Percentiles rank a stretch among this genome's conserved stretches.
Evolutionary conservation across 2,797 vertebrate genomes (phyloP).

Genomic region (Brachymystax lenok): DNA sequence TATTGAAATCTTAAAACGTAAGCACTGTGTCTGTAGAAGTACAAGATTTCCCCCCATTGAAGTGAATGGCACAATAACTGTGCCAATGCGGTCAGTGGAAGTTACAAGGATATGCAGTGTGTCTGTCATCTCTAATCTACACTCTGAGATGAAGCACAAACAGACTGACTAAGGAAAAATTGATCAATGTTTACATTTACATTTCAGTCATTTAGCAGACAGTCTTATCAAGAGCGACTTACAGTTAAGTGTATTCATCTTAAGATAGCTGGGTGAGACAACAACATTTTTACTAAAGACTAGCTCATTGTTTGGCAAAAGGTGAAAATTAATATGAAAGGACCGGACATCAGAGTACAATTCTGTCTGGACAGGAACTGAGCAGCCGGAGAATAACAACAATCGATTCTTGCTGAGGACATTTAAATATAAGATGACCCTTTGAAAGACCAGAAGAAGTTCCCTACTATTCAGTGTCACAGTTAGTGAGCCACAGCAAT

Average conservation of each 20-base stretch:
- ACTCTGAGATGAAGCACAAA: conserved; percentile 7
- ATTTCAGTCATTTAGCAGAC: no score
- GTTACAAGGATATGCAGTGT: no score
- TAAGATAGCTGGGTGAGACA: no score
- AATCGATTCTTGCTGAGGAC: background rate
- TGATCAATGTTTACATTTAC: background rate
- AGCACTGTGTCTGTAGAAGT: background rate
- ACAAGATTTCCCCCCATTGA: background rate
- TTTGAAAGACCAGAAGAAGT: background rate
- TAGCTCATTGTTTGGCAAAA: conserved; percentile 27
- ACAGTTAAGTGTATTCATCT: no score
- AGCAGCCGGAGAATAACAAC: background rate
- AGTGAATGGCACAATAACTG: background rate
- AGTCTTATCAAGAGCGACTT: no score
- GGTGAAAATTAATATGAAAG: background rate
- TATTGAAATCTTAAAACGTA: conserved; percentile 24
- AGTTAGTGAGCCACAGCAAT: background rate
- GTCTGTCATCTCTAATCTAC: conserved; percentile 14
- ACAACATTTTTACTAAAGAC: conserved; percentile 11
- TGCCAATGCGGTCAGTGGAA: conserved; percentile 15
- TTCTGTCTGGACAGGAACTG: background rate
- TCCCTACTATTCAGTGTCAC: background rate
- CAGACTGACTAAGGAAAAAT: background rate
- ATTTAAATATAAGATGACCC: background rate
- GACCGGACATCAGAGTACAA: background rate